A percentile compares a stretch with the other conserved stretches of the same genome.
phyloP scores from a whole-genome alignment of 2,113 vertebrate species.

The Emydocephalus ijimae region DNA sequence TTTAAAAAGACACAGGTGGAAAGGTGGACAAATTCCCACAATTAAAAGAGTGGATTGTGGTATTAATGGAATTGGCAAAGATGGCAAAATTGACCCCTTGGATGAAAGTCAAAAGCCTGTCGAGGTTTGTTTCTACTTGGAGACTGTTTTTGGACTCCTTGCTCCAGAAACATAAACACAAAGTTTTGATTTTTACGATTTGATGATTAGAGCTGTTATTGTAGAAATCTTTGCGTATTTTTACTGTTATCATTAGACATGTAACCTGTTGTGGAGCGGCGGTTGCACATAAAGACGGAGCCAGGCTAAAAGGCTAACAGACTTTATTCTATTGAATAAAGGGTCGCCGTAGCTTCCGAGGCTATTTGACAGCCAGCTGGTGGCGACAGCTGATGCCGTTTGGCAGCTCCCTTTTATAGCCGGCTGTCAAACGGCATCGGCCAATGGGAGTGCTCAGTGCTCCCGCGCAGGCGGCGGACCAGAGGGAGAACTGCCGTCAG shows the following conservation, averaged over 20 bases:
- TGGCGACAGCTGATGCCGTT: too few species aligned
- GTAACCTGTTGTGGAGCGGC: too few species aligned
- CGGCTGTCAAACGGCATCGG: too few species aligned
- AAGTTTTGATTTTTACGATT: background rate
- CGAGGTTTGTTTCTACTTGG: background rate
- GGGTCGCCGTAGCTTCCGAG: too few species aligned
- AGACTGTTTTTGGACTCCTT: background rate
- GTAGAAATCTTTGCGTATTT: background rate
- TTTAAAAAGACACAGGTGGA: background rate
- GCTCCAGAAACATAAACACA: background rate
- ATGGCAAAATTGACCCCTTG: background rate
- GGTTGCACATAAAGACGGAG: too few species aligned
- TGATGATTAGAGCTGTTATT: background rate
- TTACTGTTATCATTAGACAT: background rate
- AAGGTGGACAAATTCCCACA: background rate
- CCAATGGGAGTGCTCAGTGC: too few species aligned
- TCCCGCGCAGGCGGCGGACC: too few species aligned
- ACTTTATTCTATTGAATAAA: too few species aligned
- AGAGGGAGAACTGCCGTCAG: too few species aligned
- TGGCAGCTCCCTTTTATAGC: too few species aligned
- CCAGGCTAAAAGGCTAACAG: too few species aligned
- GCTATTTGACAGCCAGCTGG: too few species aligned
- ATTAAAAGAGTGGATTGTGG: background rate
- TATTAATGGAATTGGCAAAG: background rate
- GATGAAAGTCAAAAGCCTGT: background rate